Evolutionary conservation across 1,140 invertebrate genomes (phyloP), one percentile per base, ranked within the genome.

Genomic region (Halictus rubicundus): DNA sequence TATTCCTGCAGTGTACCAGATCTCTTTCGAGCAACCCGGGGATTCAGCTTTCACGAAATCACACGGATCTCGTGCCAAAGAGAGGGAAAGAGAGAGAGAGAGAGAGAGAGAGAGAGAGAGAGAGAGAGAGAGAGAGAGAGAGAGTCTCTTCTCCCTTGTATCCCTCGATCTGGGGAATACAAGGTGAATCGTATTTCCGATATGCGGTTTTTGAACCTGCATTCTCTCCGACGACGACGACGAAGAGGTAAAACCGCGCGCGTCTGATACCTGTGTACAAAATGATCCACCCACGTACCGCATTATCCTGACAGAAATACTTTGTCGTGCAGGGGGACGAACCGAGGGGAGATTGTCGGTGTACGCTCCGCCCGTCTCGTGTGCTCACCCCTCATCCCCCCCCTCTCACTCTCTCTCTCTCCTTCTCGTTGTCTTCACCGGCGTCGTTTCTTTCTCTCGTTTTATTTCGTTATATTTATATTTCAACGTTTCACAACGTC

Each of bases 401-500:
- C 42, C n/a, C 25, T 21, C 16, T 54, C 3, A 32, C 32, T 16
- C 49, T n/a, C 14, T 68, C 8, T 49, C 42, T 37, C 25, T 27
- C 19, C 37, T 2, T 54, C 52, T 23, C 23, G 23, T 7, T 59
- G 4, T 16, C 54, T 46, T 16, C 14, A 0, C 19, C 21, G 14
- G 19, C 16, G 42, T 12, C 12, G 42, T n/a, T 60, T 16, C 52
- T 16, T 3, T 10, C 5, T 27, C 2, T 57, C n/a, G 2, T 61
- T 21, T 6, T 46, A 2, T 9, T 19, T 68, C 21, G 52, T 57
- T 72, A 57, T 61, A 60, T 86, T 85, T 85, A 82, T 61, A 52
- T 32, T 69, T 85, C 72, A 37, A n/a, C 9, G 59, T 84, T 81
- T 80, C 82, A 83, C 81, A 75, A 81, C 73, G 83, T 79, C 80